Conservation (phyloP, 2,797 vertebrate species). For the Takifugu ocellatus region DNA sequence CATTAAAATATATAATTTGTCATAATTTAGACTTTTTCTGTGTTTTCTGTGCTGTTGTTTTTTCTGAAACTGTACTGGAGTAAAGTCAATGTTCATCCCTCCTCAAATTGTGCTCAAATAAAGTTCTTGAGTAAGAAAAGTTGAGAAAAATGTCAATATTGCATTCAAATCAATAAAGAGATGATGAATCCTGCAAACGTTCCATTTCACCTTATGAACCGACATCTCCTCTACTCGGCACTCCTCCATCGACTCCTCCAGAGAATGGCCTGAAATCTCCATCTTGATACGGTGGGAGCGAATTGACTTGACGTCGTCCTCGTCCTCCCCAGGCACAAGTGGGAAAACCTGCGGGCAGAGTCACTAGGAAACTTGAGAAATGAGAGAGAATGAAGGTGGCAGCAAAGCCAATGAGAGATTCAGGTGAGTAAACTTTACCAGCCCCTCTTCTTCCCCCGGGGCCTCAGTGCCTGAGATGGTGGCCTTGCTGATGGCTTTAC, state of each 20-base stretch:
- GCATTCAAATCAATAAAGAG: background rate
- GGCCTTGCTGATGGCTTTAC: constrained; percentile 68
- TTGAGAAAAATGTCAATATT: background rate
- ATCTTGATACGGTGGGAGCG: constrained; percentile 68
- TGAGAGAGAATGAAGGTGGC: constrained; percentile 9
- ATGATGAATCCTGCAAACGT: background rate
- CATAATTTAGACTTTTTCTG: no score
- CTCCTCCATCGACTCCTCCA: constrained; percentile 66
- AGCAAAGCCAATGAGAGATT: constrained; percentile 20
- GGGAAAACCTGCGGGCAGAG: constrained; percentile 61
- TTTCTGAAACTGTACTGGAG: no score
- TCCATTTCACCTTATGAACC: constrained; percentile 64
- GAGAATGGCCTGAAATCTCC: constrained; percentile 69
- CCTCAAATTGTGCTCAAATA: no score
- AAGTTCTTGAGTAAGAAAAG: background rate
- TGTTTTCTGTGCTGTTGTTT: no score
- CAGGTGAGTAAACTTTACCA: constrained; percentile 40
- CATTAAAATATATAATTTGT: no score
- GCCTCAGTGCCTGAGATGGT: constrained; percentile 56
- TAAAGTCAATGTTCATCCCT: no score
- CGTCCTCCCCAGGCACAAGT: constrained; percentile 54
- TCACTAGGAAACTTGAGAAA: constrained; percentile 5
- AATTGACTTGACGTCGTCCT: constrained; percentile 69
- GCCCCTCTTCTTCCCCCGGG: constrained; percentile 48
- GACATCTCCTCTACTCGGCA: constrained; percentile 63